Conservation (phyloP, 2,113 vertebrate species). For the Morone chrysops region DNA sequence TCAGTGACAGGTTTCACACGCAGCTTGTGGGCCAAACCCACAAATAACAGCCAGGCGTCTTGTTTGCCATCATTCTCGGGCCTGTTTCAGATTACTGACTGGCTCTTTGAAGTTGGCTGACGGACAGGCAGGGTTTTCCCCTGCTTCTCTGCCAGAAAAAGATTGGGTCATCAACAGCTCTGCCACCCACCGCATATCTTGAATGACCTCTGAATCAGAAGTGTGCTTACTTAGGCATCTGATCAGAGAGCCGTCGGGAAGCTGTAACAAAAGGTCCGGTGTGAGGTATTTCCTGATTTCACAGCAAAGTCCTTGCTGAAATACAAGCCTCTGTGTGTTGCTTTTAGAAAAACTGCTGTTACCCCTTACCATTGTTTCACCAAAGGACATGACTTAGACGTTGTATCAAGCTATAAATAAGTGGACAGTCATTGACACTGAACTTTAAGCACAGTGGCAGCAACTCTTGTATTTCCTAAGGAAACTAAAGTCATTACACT, state of each 20-base stretch:
- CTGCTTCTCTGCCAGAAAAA: conserved; percentile 71
- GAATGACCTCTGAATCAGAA: conserved; percentile 58
- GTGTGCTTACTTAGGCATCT: conserved; percentile 65
- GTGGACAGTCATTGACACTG: neutral
- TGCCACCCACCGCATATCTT: conserved; percentile 66
- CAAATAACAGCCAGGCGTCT: conserved; percentile 77
- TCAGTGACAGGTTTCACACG: conserved; percentile 77
- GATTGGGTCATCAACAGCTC: conserved; percentile 67
- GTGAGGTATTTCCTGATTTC: conserved; percentile 68
- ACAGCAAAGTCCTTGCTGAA: conserved; percentile 52
- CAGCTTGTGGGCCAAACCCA: conserved; percentile 74
- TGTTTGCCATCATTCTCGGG: conserved; percentile 67
- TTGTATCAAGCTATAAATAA: conserved; percentile 38
- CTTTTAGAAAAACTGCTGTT: conserved; percentile 42
- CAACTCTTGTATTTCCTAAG: neutral
- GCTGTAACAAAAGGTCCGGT: conserved; percentile 50
- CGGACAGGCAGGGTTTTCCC: conserved; percentile 73
- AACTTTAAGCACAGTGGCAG: neutral
- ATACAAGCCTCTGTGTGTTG: conserved; percentile 35
- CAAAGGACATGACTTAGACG: conserved; percentile 24
- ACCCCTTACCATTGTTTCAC: conserved; percentile 15
- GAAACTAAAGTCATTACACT: neutral
- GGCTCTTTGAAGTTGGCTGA: conserved; percentile 77
- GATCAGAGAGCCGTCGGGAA: conserved; percentile 44
- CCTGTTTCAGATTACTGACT: conserved; percentile 75